These are phyloP conservation scores for Margaritifera margaritifera DNA, from an alignment of 2,888 invertebrate genomes.

Conservation along the genomic window DNA sequence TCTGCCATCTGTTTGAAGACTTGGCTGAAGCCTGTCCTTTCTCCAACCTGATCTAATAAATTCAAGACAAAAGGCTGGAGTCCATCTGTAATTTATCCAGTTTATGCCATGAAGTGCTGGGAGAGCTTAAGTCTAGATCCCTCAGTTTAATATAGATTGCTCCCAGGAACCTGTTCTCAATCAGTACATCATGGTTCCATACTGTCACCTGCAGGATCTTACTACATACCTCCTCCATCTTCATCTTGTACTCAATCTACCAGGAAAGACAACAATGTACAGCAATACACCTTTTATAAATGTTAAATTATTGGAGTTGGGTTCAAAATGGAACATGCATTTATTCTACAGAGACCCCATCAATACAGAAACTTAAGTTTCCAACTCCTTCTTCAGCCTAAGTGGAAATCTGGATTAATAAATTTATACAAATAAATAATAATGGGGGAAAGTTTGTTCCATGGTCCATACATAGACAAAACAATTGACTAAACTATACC, in stretches of 20 bases:
- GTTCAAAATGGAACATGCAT: background rate
- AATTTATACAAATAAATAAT: no score
- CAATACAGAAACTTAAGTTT: no score
- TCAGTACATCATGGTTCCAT: slow-evolving; percentile 94
- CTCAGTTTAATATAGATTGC: slow-evolving; percentile 88
- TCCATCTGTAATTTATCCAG: slow-evolving; percentile 59
- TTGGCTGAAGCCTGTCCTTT: no score
- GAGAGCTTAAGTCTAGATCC: slow-evolving; percentile 83
- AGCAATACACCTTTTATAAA: background rate
- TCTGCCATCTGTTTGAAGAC: no score
- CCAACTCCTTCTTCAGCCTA: no score
- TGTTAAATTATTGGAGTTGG: background rate
- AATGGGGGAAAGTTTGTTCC: no score
- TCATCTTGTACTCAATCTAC: slow-evolving; percentile 89
- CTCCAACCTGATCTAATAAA: no score
- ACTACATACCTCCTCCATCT: slow-evolving; percentile 82
- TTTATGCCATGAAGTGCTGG: slow-evolving; percentile 89
- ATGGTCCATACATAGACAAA: no score
- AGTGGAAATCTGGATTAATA: no score
- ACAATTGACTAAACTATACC: no score
- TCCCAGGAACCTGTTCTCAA: slow-evolving; percentile 95
- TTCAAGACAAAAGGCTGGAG: slow-evolving; percentile 19
- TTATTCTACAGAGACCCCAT: background rate
- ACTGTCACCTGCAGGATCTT: slow-evolving; percentile 91
- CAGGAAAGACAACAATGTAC: slow-evolving; percentile 9